Base-by-base conservation (phyloP, 2,888 invertebrate genomes). In the Parnassius orleans region DNA sequence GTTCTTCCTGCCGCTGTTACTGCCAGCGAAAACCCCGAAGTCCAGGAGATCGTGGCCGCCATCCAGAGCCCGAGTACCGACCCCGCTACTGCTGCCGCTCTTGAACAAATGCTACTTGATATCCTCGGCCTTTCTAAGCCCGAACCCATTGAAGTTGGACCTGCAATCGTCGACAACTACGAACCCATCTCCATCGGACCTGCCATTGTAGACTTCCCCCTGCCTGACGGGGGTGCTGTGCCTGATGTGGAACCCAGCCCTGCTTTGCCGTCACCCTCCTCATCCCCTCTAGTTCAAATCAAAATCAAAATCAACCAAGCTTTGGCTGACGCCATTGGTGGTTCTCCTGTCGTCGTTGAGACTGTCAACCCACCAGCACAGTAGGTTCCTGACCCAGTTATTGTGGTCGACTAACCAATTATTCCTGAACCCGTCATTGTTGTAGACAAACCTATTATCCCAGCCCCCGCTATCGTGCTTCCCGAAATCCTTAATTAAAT, bases 51-150 rank as follows among this genome's bases (percentile, higher is more conserved):
- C 63, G 42, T 74, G 9, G 69, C 66, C 14, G 69, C 74, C 15
- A 75, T 74, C 72, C 68, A 77, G 68, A 72, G 73, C 67, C 76
- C 77, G 52, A 76, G 69, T 73, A 75, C 76, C 14, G 69, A 76
- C 71, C 73, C 74, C 51, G 72, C 74, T 9, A 75, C 76, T 59
- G 75, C 76, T 63, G 72, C 68, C 12, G 68, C 68, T 7, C 71
- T 76, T 10, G 68, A 77, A 54, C 63, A 70, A n/a, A 70, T 73
- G 69, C 71, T 72, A 14, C 57, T 63, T 3, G 66, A 70, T n/a
- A n/a, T 70, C 54, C 72, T 73, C 51, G 73, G 70, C 3, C 42
- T 67, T 15, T 51, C 51, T 42, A 50, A 51, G 9, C 65, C 61
- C 24, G 58, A 57, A 10, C 50, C 57, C 42, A 57, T 57, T 5